Conservation (phyloP, 2,113 vertebrate species). For the Channa maculata region DNA sequence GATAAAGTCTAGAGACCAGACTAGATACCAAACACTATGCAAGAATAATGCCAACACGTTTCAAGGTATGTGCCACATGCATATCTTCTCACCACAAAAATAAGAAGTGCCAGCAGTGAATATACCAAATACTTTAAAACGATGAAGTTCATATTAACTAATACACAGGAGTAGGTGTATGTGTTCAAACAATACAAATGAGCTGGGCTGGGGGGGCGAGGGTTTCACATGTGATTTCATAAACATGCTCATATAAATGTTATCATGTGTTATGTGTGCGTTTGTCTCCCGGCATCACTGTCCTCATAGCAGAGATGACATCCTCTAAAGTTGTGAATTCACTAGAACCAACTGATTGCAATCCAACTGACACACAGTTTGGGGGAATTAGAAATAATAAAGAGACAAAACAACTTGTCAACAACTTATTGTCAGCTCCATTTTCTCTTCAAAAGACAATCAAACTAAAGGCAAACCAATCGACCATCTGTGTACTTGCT, state of each 20-base stretch:
- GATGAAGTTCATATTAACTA: constrained; percentile 1
- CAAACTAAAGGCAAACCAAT: background rate
- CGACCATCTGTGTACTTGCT: background rate
- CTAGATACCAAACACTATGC: background rate
- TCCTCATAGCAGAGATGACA: constrained; percentile 49
- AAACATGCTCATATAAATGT: background rate
- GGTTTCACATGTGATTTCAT: background rate
- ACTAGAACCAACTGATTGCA: constrained; percentile 40
- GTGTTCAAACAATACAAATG: background rate
- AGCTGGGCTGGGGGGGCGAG: background rate
- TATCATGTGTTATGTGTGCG: background rate
- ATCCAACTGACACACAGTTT: constrained; percentile 41
- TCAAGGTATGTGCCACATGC: constrained; percentile 6
- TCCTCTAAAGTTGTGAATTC: constrained; percentile 36
- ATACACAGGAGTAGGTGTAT: background rate
- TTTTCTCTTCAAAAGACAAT: background rate
- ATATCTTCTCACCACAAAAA: background rate
- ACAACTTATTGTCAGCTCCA: background rate
- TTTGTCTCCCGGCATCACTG: constrained; percentile 35
- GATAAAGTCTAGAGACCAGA: too few species aligned
- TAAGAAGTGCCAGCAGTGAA: background rate
- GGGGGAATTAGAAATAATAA: background rate
- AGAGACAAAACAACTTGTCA: background rate
- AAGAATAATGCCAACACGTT: background rate
- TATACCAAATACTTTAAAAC: background rate